Evolutionary conservation across 2,797 vertebrate genomes (phyloP).

Genomic region (Anguilla pacifica): DNA sequence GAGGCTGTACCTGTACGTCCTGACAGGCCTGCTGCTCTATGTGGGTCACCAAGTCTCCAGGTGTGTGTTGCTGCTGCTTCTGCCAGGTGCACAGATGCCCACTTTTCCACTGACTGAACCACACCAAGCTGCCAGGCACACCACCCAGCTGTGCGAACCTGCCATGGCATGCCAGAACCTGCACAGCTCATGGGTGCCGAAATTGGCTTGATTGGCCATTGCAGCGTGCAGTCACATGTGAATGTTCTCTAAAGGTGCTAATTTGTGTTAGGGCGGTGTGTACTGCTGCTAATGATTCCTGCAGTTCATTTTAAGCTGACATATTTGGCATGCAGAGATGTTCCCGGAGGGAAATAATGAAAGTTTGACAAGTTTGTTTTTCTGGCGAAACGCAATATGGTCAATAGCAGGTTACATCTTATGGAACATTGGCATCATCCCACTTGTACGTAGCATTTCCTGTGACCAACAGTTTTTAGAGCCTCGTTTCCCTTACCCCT

Average conservation of each 20-base stretch:
- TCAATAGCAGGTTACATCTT: not conserved
- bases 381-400: not conserved
- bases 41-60: constrained; percentile 80
- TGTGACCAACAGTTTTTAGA: not conserved
- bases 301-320: not conserved
- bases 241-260: not conserved
- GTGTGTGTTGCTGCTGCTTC: constrained; percentile 61
- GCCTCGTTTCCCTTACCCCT: not conserved
- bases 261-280: not conserved
- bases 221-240: not conserved
- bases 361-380: not conserved
- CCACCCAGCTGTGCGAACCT: not conserved
- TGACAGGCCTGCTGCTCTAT: constrained; percentile 75
- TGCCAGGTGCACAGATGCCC: not conserved
- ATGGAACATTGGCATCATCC: not conserved
- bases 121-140: not conserved
- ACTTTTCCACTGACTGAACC: not conserved
- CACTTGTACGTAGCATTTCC: not conserved
- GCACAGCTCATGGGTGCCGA: not conserved
- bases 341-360: not conserved
- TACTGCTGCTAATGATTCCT: not conserved
- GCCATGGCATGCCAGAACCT: not conserved
- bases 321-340: not conserved
- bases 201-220: not conserved
- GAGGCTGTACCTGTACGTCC: constrained; percentile 80